Conservation (phyloP, 2,113 vertebrate species). For the Pituophis catenifer region DNA sequence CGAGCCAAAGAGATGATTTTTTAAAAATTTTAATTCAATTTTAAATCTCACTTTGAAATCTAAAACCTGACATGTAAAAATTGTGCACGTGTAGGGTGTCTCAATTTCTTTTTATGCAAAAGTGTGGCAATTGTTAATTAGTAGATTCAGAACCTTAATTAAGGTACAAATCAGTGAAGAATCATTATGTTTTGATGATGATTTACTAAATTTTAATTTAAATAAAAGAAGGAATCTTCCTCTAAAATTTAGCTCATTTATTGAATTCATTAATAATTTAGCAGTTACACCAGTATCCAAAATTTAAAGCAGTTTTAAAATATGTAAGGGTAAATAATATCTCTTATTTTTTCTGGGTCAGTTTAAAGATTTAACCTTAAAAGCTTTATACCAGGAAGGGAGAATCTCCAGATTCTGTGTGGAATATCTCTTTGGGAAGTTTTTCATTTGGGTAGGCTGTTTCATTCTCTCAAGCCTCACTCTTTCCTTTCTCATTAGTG, state of each 20-base stretch:
- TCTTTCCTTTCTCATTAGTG: not conserved
- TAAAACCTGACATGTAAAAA: not conserved
- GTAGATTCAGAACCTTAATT: slow-evolving; percentile 30
- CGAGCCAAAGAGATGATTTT: not conserved
- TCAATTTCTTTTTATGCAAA: slow-evolving; percentile 27
- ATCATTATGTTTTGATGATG: slow-evolving; percentile 49
- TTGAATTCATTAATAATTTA: slow-evolving; percentile 60
- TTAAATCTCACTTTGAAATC: not conserved
- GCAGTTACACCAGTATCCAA: slow-evolving; percentile 54
- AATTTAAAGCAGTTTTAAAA: slow-evolving; percentile 46
- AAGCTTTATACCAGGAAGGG: not conserved
- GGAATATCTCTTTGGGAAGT: not conserved
- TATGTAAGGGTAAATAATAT: slow-evolving; percentile 27
- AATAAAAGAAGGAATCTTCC: slow-evolving; percentile 40
- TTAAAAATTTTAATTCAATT: not conserved
- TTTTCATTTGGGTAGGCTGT: not conserved
- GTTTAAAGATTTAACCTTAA: not conserved
- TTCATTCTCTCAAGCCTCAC: not conserved
- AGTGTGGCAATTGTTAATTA: slow-evolving; percentile 44
- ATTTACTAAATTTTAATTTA: slow-evolving; percentile 50
- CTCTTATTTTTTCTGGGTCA: slow-evolving; percentile 17
- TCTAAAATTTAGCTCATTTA: slow-evolving; percentile 38
- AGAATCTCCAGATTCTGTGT: not conserved
- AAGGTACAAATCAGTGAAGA: slow-evolving; percentile 41
- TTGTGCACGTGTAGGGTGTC: not conserved